A percentile compares a stretch with the other conserved stretches of the same genome.
These are phyloP conservation scores for Drosophila littoralis DNA, from an alignment of 1,140 invertebrate genomes.

Conservation along the genomic window DNA sequence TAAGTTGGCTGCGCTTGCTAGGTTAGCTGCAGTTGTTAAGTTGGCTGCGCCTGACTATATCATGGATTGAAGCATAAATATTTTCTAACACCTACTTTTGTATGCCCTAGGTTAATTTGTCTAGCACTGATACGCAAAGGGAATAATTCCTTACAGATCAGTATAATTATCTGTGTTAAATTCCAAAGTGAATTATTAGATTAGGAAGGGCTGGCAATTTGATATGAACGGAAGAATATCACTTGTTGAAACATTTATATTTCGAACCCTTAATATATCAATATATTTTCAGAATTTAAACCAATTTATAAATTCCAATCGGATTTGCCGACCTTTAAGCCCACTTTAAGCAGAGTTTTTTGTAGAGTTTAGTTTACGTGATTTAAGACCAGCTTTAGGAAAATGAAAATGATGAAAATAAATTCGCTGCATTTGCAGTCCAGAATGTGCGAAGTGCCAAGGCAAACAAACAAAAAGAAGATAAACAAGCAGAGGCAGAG, in stretches of 20 bases:
- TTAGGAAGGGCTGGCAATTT: too few relatives aligned
- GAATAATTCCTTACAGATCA: too few relatives aligned
- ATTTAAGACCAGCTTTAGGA: not conserved
- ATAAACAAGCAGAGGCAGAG: not conserved
- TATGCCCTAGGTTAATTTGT: not conserved
- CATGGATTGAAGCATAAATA: not conserved
- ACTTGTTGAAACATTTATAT: too few relatives aligned
- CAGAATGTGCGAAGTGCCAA: conserved; percentile 1
- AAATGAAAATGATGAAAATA: conserved; percentile 3
- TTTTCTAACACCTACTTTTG: not conserved
- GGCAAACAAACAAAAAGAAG: conserved; percentile 30
- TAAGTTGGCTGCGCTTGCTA: not conserved
- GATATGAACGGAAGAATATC: too few relatives aligned
- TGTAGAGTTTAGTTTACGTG: conserved; percentile 8
- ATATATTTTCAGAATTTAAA: too few relatives aligned
- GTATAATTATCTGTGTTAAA: too few relatives aligned
- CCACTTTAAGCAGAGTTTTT: not conserved
- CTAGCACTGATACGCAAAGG: too few relatives aligned
- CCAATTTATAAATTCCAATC: not conserved
- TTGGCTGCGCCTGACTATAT: not conserved
- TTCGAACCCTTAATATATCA: too few relatives aligned
- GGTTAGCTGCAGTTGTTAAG: not conserved
- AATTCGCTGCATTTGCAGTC: conserved; percentile 26
- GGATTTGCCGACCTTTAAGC: not conserved
- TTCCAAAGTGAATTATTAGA: too few relatives aligned